Evolutionary conservation across 2,113 vertebrate species (phyloP), one percentile per base, ranked within the genome.

Genomic region (Setophaga coronata): DNA sequence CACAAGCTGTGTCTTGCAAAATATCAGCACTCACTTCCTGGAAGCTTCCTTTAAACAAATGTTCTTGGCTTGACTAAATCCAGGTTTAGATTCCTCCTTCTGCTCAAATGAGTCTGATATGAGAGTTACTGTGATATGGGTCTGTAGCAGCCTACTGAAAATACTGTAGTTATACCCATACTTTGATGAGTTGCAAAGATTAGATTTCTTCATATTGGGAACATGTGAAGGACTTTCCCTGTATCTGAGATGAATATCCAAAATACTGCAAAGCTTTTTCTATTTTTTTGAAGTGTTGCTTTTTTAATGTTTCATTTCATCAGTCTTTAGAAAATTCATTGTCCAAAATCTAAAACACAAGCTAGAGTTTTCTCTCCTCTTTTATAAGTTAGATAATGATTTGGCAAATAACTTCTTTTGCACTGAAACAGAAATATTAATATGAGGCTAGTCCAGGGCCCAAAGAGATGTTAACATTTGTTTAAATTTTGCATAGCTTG

Each of bases 281-380:
- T 33, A 7, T 33, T 36, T 42, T 34, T 29, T n/a, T 15, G 0
- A 20, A 20, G 2, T 14, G 2, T 26, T 5, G 6, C 18, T 7
- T 17, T 61, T 70, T 38, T 45, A 19, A 33, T 58, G 15, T 40
- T 62, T 54, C 1, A 1, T 45, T 47, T 69, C 6, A n/a, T n/a
- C 12, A 28, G 34, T 15, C 6, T 64, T 62, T 73, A 58, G 12
- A 53, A 78, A 82, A 57, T 8, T 17, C 21, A 4, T 48, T 20
- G 1, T 76, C 18, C 18, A 31, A 90, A 56, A 16, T 42, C 21
- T 71, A 42, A 61, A 73, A 29, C 14, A 65, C 40, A 62, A 58
- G 6, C 48, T 57, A 74, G 71, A 60, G 2, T 7, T 73, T 67
- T 53, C 57, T 24, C 9, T 69, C 4, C 16, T 2, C 1, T 58